These are phyloP conservation scores for Tetraodon nigroviridis DNA, from an alignment of 2,113 vertebrate genomes.

Conservation along the genomic window DNA sequence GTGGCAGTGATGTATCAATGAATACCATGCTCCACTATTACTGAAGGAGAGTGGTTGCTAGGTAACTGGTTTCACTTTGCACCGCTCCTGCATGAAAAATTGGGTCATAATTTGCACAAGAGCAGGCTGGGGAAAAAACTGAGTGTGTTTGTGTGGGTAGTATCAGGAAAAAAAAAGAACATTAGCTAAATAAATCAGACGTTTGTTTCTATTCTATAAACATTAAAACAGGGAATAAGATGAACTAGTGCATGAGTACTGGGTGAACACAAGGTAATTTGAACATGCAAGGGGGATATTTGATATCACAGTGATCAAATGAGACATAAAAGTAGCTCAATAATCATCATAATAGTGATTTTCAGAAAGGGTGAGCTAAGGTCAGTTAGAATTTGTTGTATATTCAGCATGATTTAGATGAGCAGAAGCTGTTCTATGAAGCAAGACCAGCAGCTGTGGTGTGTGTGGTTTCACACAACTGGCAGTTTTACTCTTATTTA, in stretches of 20 bases:
- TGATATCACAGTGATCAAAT: conserved; percentile 36
- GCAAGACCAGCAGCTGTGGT: too few species aligned
- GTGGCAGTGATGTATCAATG: conserved; percentile 38
- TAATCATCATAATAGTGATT: conserved; percentile 1
- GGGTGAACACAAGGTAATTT: conserved; percentile 33
- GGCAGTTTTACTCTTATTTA: too few species aligned
- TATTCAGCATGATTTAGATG: too few species aligned
- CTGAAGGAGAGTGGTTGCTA: conserved; percentile 59
- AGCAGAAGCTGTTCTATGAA: too few species aligned
- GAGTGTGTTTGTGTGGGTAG: conserved; percentile 27
- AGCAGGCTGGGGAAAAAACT: conserved; percentile 38
- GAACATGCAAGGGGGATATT: conserved; percentile 54
- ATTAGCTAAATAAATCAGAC: conserved; percentile 21
- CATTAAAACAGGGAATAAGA: conserved; percentile 17
- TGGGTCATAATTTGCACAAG: conserved; percentile 55
- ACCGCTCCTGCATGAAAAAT: conserved; percentile 54
- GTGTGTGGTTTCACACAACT: too few species aligned
- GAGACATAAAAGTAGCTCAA: not conserved
- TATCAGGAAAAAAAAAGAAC: conserved; percentile 21
- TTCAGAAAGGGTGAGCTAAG: conserved; percentile 4
- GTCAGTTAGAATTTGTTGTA: conserved; percentile 2
- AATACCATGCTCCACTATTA: conserved; percentile 63
- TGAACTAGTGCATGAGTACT: conserved; percentile 30
- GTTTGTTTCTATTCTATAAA: conserved; percentile 28
- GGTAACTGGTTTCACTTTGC: conserved; percentile 59